Conservation (phyloP, 1,140 invertebrate species). For the Geopemphigus sp. region DNA sequence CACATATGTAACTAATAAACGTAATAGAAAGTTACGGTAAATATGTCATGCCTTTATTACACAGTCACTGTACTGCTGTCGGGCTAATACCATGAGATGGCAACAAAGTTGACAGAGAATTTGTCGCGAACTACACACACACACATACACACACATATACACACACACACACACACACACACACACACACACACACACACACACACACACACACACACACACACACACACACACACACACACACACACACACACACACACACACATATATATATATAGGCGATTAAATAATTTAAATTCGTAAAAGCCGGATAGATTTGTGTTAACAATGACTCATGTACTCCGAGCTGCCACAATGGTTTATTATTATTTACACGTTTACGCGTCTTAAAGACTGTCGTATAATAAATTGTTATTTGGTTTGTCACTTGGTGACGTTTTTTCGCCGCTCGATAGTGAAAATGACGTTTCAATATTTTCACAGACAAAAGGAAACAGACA, state of each 20-base stretch:
- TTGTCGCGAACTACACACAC: not conserved
- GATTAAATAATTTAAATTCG: conserved; percentile 20
- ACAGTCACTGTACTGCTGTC: too few species aligned
- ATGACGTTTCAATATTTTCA: too few species aligned
- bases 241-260: too few species aligned
- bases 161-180: too few species aligned
- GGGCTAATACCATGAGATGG: not conserved
- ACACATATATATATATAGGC: too few species aligned
- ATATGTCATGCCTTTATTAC: conserved; percentile 19
- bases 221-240: not conserved
- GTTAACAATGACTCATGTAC: conserved; percentile 1
- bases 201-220: too few species aligned
- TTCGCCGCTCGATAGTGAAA: too few species aligned
- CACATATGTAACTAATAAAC: not conserved
- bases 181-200: not conserved
- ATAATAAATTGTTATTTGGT: too few species aligned
- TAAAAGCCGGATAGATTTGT: not conserved
- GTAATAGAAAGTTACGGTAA: conserved; percentile 9
- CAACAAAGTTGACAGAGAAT: not conserved
- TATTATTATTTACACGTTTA: conserved; percentile 5
- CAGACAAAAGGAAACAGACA: too few species aligned
- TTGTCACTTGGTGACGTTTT: too few species aligned
- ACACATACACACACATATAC: too few species aligned
- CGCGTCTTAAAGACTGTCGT: too few species aligned
- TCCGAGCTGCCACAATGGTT: not conserved